These are phyloP conservation scores for Psettodes erumei DNA, from an alignment of 2,113 vertebrate genomes.

Conservation along the genomic window DNA sequence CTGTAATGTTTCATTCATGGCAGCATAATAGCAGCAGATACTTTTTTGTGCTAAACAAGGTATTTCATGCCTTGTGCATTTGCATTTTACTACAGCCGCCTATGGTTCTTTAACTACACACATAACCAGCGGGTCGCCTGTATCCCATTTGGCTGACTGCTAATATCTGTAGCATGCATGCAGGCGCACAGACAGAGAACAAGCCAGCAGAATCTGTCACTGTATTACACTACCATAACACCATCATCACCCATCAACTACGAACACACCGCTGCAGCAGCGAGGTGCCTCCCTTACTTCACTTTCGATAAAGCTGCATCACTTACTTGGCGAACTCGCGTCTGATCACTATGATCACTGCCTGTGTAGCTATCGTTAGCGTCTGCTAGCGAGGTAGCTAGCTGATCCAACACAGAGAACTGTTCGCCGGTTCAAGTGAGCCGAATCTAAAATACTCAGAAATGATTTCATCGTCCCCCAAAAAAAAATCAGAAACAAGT, in stretches of 20 bases:
- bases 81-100: too few species aligned
- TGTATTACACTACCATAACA: not conserved
- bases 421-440: not conserved
- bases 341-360: too few species aligned
- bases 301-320: not conserved
- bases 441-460: not conserved
- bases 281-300: too few species aligned
- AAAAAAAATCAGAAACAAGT: not conserved
- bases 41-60: too few species aligned
- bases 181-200: too few species aligned
- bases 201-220: not conserved
- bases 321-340: not conserved
- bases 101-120: too few species aligned
- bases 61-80: too few species aligned
- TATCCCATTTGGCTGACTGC: too few species aligned
- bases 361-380: not conserved
- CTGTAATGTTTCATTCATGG: not conserved
- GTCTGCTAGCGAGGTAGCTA: not conserved
- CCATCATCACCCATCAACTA: not conserved
- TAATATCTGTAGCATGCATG: too few species aligned
- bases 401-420: not conserved
- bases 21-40: not conserved
- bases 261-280: not conserved
- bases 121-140: too few species aligned
- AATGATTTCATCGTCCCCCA: fast-evolving